These are phyloP conservation scores for Platichthys stellatus DNA, from an alignment of 2,113 vertebrate genomes.

Conservation along the genomic window DNA sequence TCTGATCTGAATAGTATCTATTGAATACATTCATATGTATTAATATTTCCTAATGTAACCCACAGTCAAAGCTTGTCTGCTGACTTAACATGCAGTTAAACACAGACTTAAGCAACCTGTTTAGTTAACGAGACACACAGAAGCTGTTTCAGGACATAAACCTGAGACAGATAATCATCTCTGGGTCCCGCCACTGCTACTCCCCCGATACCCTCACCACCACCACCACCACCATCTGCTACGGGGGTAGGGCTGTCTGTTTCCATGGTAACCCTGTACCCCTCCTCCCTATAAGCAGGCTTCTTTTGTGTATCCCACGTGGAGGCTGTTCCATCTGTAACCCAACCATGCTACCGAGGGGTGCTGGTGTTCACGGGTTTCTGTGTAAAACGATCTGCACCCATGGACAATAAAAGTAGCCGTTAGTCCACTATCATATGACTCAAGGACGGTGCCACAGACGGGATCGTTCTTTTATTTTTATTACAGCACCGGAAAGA, in stretches of 20 bases:
- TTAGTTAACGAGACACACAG: conserved; percentile 7
- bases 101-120: conserved; percentile 35
- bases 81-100: not conserved
- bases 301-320: conserved; percentile 74
- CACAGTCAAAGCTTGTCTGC: not conserved
- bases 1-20: no score
- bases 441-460: not conserved
- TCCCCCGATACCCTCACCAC: conserved; percentile 67
- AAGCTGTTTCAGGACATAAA: conserved; percentile 40
- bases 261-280: conserved; percentile 70
- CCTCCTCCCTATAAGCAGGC: conserved; percentile 63
- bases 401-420: not conserved
- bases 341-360: conserved; percentile 13
- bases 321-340: conserved; percentile 58
- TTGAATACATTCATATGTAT: no score
- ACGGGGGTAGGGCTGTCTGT: conserved; percentile 74
- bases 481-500: no score
- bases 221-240: conserved; percentile 72
- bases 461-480: not conserved
- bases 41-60: no score
- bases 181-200: conserved; percentile 49
- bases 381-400: conserved; percentile 5
- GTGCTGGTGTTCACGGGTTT: conserved; percentile 17
- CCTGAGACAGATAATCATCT: conserved; percentile 64
- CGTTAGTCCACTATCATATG: not conserved